Evolutionary conservation across 2,113 vertebrate genomes (phyloP).

Genomic region (Trematocara variabile): DNA sequence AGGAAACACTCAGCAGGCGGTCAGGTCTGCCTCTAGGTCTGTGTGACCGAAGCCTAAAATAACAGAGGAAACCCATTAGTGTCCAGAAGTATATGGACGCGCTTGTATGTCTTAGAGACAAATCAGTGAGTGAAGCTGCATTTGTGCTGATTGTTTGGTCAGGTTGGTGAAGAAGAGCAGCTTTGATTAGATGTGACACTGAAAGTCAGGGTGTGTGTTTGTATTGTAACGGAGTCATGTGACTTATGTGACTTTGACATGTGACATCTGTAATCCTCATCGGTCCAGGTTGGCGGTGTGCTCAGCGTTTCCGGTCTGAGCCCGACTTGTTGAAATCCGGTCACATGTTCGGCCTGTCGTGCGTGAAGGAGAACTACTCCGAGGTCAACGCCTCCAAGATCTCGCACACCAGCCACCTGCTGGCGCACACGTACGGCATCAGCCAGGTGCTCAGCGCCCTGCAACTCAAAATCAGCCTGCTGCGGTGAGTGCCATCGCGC

Average conservation of each 20-base stretch:
- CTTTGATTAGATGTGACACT: too few relatives aligned
- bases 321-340: conserved; percentile 88
- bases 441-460: conserved; percentile 88
- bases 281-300: conserved; percentile 82
- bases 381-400: conserved; percentile 92
- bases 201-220: too few relatives aligned
- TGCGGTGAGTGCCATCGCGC: conserved; percentile 79
- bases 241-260: background rate
- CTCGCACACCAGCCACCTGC: conserved; percentile 85
- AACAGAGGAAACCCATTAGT: too few relatives aligned
- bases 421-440: conserved; percentile 86
- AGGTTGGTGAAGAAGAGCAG: too few relatives aligned
- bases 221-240: background rate
- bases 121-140: too few relatives aligned
- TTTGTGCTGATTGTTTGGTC: too few relatives aligned
- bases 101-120: too few relatives aligned
- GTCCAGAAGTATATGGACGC: too few relatives aligned
- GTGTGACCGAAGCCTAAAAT: too few relatives aligned
- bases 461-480: conserved; percentile 92
- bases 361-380: conserved; percentile 92
- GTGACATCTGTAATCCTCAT: background rate
- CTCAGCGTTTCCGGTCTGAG: conserved; percentile 87
- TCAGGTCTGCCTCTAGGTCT: too few relatives aligned
- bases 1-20: too few relatives aligned
- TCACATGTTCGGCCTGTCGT: conserved; percentile 92